Evolutionary conservation across 2,797 vertebrate genomes (phyloP), one percentile per base, ranked within the genome.

Genomic region (Myotis vivesi): DNA sequence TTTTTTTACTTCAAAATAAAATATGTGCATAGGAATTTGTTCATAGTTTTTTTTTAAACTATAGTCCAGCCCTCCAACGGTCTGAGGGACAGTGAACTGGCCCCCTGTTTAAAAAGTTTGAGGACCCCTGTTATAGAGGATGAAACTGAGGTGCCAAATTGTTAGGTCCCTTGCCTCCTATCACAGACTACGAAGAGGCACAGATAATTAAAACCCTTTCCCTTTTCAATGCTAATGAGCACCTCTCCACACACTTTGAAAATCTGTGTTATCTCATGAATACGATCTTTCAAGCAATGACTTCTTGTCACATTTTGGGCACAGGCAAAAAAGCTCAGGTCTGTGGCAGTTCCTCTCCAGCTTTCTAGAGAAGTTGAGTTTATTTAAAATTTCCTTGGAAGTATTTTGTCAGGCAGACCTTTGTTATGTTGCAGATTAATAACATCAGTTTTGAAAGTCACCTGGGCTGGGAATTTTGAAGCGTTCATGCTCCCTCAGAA

Each of bases 341-440:
- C 44, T 71, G 41, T 62, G 25, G 0, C 1, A 20, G 4, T 51
- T 80, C 19, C 13, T 76, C 71, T 8, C 33, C 17, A 36, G 23
- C 11, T 57, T 82, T 90, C 44, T 68, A 71, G 51, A 93, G n/a
- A 92, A 83, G 16, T 82, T 38, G 23, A 30, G 53, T 82, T 77
- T 81, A 93, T 87, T 33, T 89, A 82, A 95, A 92, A 49, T 46
- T 85, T 44, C 22, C 41, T 19, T n/a, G 19, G 51, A 84, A 57
- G 46, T 6, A 36, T 88, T 87, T 93, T 76, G 72, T 59, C n/a
- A 94, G 19, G 69, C 12, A 79, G 15, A 51, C 20, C 76, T 59
- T 2, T 33, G 1, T 68, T 81, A 28, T 68, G 83, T 80, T 75
- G 51, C 4, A 64, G 28, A 77, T 71, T 68, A 94, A 94, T 64